Evolutionary conservation across 2,888 invertebrate species (phyloP), one percentile per base, ranked within the genome.

Genomic region (Dexiosoma caninum): DNA sequence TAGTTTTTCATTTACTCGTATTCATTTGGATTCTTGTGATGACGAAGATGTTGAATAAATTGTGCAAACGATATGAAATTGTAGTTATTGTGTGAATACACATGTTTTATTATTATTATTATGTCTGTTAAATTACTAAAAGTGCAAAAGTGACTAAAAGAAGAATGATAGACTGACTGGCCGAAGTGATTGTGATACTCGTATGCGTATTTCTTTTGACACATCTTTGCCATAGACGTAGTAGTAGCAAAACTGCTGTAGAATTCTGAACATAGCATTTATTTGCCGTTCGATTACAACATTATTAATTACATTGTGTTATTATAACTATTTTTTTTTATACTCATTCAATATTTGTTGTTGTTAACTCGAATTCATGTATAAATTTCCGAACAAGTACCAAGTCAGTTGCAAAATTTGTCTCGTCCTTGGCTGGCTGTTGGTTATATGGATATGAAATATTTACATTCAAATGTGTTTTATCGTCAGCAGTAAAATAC

Each of bases 51-150:
- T 42, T 53, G 51, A 32, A 72, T 72, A 53, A 62, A 62, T 53
- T 60, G 32, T 62, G 14, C 27, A 44, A 51, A 67, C 32, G 42
- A 42, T 64, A 59, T 32, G 46, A 49, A 40, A 51, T 49, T 70
- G 49, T 70, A 64, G 70, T 64, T 62, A 70, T 64, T 78, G 77
- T 78, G 77, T 66, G 70, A 78, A 78, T 71, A 78, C 77, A 78
- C 71, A 46, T 78, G 77, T 78, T 66, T 71, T 64, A 64, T 57
- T 64, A 64, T 71, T 64, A 64, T 57, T 64, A 64, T 71, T 71
- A 71, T 64, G 64, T 49, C 64, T 78, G 57, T 51, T 78, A 70
- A 78, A 71, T 64, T 32, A 78, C 70, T 64, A 67, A 67, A 75
- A 67, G 44, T 72, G 19, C 53, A 72, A 72, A 64, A 44, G 72